phyloP scores from a whole-genome alignment of 2,113 vertebrate species.

The Capreolus pygargus region DNA sequence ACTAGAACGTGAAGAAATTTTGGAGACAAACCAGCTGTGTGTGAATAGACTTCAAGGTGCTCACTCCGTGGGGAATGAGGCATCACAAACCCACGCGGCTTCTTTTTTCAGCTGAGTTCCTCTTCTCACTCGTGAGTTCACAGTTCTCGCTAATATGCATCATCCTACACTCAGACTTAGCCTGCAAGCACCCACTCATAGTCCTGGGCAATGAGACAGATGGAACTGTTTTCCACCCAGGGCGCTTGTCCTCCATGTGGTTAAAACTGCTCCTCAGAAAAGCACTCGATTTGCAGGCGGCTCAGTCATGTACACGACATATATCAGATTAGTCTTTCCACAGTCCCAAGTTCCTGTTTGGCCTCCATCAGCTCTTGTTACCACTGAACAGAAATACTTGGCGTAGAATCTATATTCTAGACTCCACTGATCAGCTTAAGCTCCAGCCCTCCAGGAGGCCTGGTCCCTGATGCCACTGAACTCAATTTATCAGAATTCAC shows the following conservation, averaged over 20 bases:
- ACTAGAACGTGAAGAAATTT: constrained; percentile 18
- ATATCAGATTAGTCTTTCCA: not conserved
- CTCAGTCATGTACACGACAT: not conserved
- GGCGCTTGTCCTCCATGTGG: not conserved
- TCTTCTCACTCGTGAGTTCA: not conserved
- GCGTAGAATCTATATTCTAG: not conserved
- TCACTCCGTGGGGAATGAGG: not conserved
- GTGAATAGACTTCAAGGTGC: not conserved
- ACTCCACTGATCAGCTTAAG: fast-evolving
- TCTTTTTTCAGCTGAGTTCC: not conserved
- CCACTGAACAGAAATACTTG: not conserved
- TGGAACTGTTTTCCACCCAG: not conserved
- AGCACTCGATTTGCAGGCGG: not conserved
- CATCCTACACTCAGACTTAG: not conserved
- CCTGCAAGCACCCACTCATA: no score
- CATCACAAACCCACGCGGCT: not conserved
- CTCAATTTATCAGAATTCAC: not conserved
- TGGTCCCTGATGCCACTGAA: fast-evolving
- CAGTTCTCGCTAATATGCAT: not conserved
- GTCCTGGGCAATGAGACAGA: not conserved
- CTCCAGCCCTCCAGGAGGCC: not conserved
- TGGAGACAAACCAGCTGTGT: not conserved
- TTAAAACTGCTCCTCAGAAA: constrained; percentile 12
- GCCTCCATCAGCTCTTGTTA: not conserved
- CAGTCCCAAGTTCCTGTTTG: not conserved